Conservation (phyloP, 2,113 vertebrate genomes). For the Condylura cristata region DNA sequence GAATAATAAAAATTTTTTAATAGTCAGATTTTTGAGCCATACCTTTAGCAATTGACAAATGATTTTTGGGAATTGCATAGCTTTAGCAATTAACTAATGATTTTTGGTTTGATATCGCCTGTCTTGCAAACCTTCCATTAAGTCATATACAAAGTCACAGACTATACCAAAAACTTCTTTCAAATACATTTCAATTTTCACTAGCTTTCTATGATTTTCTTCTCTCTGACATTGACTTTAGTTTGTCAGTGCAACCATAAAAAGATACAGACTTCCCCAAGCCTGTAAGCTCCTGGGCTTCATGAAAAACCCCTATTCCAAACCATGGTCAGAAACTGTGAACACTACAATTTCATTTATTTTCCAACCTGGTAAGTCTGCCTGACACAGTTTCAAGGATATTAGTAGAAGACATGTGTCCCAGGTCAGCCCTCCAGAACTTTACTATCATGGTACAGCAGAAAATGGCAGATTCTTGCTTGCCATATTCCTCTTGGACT, state of each 20-base stretch:
- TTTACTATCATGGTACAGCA: too few species aligned
- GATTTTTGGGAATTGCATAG: neutral
- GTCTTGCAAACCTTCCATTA: neutral
- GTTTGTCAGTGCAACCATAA: neutral
- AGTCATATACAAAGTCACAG: neutral
- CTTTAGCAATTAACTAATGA: neutral
- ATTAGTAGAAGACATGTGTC: neutral
- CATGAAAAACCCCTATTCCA: neutral
- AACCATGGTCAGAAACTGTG: neutral
- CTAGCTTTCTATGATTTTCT: neutral
- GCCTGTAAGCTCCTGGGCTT: neutral
- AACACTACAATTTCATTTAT: neutral
- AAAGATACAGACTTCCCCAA: neutral
- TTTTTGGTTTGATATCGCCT: neutral
- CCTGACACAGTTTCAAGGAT: neutral
- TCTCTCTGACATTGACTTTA: neutral
- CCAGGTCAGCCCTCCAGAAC: neutral
- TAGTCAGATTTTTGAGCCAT: slow-evolving; percentile 31
- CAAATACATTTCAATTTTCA: neutral
- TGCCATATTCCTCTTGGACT: neutral
- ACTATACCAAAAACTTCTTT: neutral
- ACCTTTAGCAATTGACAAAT: neutral
- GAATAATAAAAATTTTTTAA: slow-evolving; percentile 67
- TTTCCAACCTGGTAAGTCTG: neutral
- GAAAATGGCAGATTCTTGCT: neutral